Conservation (phyloP, 2,797 vertebrate genomes). For the Argentina silus region DNA sequence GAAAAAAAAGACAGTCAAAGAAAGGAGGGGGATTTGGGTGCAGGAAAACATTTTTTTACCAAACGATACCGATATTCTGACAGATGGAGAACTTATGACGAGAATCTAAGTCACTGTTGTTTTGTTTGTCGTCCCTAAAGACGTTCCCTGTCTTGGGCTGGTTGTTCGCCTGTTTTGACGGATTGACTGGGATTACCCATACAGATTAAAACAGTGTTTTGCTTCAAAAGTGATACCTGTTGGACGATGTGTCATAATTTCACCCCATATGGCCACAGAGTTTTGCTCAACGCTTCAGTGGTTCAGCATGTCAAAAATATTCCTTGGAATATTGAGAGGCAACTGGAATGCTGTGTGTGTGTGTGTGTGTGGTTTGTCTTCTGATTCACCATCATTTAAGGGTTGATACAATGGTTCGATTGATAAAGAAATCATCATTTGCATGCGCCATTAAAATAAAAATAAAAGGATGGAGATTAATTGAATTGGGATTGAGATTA, state of each 20-base stretch:
- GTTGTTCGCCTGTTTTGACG: neutral
- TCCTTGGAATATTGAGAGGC: too few species aligned
- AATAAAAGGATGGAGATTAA: too few species aligned
- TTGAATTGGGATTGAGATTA: too few species aligned
- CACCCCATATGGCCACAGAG: neutral
- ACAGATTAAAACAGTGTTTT: constrained; percentile 38
- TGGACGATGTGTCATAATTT: constrained; percentile 40
- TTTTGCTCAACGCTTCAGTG: too few species aligned
- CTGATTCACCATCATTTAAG: too few species aligned
- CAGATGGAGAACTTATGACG: constrained; percentile 35
- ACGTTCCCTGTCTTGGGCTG: constrained; percentile 8
- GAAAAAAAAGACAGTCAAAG: constrained; percentile 2
- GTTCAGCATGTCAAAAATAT: too few species aligned
- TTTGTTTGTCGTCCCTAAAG: constrained; percentile 21
- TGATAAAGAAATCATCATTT: too few species aligned
- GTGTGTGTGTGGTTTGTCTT: too few species aligned
- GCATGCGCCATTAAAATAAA: too few species aligned
- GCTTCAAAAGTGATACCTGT: constrained; percentile 49
- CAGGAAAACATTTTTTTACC: neutral
- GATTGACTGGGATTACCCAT: constrained; percentile 35
- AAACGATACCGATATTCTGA: constrained; percentile 22
- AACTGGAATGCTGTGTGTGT: too few species aligned
- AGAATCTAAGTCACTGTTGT: constrained; percentile 25
- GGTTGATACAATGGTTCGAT: too few species aligned
- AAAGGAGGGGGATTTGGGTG: constrained; percentile 1